phyloP scores from a whole-genome alignment of 2,113 vertebrate species.

The Vidua macroura region DNA sequence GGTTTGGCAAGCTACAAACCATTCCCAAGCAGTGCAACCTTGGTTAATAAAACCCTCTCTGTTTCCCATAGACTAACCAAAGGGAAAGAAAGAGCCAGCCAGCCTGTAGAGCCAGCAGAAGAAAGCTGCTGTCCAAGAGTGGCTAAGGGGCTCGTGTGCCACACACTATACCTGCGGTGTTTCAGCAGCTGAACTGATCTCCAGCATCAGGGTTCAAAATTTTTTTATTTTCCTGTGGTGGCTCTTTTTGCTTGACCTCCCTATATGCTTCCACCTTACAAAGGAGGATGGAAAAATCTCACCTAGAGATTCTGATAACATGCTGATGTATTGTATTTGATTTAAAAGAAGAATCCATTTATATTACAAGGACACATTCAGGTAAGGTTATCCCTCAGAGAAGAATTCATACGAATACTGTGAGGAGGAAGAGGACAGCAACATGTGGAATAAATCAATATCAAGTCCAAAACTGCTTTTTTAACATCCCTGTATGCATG shows the following conservation, averaged over 20 bases:
- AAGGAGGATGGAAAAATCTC: not conserved
- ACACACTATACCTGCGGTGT: not conserved
- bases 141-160: not conserved
- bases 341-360: not conserved
- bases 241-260: not conserved
- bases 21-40: not conserved
- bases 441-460: not conserved
- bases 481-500: not conserved
- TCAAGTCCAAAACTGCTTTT: not conserved
- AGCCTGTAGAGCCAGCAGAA: not conserved
- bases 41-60: conserved; percentile 46
- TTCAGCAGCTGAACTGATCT: not conserved
- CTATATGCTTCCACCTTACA: not conserved
- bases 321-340: not conserved
- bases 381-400: not conserved
- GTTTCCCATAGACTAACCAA: conserved; percentile 10
- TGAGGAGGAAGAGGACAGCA: not conserved
- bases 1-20: conserved; percentile 9
- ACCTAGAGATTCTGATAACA: not conserved
- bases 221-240: not conserved
- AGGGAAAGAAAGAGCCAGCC: not conserved
- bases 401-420: not conserved
- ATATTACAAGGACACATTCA: not conserved
- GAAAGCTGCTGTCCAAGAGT: not conserved
- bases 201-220: not conserved